phyloP scores from a whole-genome alignment of 2,888 invertebrate species.

The Anoplius nigerrimus region DNA sequence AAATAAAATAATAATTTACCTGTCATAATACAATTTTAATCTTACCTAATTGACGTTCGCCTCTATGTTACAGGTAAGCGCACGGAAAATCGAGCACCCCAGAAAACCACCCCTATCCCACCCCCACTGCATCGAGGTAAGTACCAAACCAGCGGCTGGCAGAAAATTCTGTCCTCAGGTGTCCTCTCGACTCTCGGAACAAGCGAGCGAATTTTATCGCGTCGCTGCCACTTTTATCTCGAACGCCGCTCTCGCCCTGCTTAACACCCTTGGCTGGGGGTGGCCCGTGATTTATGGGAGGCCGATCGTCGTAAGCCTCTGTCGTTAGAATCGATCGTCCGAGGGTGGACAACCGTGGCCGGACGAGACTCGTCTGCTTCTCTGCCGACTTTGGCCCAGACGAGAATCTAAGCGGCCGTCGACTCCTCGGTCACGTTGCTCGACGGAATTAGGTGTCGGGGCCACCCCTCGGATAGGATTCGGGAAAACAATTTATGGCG shows the following conservation, averaged over 20 bases:
- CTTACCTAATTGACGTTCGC: too few species aligned
- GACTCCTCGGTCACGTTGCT: slow-evolving; percentile 34
- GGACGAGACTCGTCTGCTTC: neutral
- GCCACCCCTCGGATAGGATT: slow-evolving; percentile 41
- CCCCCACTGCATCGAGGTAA: too few species aligned
- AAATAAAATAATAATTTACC: too few species aligned
- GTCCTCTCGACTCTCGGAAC: neutral
- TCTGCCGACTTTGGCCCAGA: neutral
- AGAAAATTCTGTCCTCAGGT: neutral
- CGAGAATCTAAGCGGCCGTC: neutral
- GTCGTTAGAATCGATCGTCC: slow-evolving; percentile 53
- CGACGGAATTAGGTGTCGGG: slow-evolving; percentile 45
- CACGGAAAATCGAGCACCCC: too few species aligned
- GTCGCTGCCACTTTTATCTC: slow-evolving; percentile 46
- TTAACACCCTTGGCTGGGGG: slow-evolving; percentile 41
- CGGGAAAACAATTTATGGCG: slow-evolving; percentile 42
- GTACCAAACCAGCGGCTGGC: too few species aligned
- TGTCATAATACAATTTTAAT: too few species aligned
- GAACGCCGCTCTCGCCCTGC: slow-evolving; percentile 45
- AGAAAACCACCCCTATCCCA: too few species aligned
- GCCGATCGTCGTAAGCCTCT: slow-evolving; percentile 50
- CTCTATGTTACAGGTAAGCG: too few species aligned
- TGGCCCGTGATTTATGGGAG: slow-evolving; percentile 46
- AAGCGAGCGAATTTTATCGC: slow-evolving; percentile 19
- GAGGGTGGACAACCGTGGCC: slow-evolving; percentile 25